Evolutionary conservation across 2,797 vertebrate genomes (phyloP).

Genomic region (Eremophila alpestris): DNA sequence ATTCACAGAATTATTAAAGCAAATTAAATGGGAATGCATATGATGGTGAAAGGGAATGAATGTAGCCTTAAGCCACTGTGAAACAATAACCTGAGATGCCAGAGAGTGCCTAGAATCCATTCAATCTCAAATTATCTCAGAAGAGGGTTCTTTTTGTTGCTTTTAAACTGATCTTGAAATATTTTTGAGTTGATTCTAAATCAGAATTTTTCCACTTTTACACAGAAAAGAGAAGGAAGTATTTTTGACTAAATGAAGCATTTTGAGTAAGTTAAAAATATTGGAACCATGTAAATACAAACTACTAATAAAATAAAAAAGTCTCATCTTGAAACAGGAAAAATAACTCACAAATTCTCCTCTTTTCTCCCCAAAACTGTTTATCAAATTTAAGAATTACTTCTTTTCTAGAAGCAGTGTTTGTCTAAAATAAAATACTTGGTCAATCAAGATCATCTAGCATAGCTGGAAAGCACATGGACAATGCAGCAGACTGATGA

Average conservation of each 20-base stretch:
- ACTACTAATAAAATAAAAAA: not conserved
- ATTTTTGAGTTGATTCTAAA: not conserved
- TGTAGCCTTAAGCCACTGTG: not conserved
- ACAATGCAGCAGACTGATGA: not conserved
- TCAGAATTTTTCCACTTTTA: not conserved
- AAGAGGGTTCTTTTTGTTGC: not conserved
- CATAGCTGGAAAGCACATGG: not conserved
- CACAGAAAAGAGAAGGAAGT: not conserved
- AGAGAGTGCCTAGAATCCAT: not conserved
- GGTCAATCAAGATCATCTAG: not conserved
- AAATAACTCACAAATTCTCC: not conserved
- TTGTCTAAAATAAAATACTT: not conserved
- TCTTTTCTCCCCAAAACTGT: not conserved
- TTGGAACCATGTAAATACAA: not conserved
- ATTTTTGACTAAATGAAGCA: not conserved
- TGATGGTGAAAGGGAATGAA: not conserved
- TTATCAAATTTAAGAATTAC: not conserved
- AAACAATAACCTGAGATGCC: not conserved
- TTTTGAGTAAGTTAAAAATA: not conserved
- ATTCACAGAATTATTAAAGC: not conserved
- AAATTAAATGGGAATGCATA: constrained; percentile 9
- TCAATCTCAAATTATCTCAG: not conserved
- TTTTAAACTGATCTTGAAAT: not conserved
- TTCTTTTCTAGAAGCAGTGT: not conserved
- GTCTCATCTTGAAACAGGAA: not conserved